Evolutionary conservation across 53 echinoderm and acorn worm genomes (phyloP).

Genomic region (Arbacia lixula): DNA sequence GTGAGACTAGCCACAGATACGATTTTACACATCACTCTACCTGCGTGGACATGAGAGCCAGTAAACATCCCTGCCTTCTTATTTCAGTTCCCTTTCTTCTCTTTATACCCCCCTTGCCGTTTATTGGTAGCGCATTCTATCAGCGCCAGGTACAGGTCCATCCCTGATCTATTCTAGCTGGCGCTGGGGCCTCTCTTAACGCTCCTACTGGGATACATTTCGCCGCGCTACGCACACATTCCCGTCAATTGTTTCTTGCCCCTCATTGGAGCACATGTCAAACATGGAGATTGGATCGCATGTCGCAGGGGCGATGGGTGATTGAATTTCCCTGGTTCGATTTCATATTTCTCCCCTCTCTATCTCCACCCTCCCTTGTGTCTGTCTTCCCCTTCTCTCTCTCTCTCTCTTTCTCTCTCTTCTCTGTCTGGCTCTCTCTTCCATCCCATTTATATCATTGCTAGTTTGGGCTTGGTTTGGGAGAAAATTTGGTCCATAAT

Average conservation of each 20-base stretch:
- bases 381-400: conserved; percentile 28
- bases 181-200: no score
- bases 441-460: conserved; percentile 24
- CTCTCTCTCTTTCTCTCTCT: conserved; percentile 13
- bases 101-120: no score
- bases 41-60: no score
- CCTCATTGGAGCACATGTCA: conserved; percentile 36
- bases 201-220: conserved; percentile 9
- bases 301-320: not conserved
- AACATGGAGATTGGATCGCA: conserved; percentile 36
- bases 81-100: no score
- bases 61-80: no score
- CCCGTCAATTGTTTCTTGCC: conserved; percentile 30
- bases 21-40: no score
- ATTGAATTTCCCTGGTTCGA: conserved; percentile 47
- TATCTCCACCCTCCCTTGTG: not conserved
- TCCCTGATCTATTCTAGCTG: no score
- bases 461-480: conserved; percentile 11
- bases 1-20: no score
- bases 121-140: no score
- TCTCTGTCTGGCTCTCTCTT: not conserved
- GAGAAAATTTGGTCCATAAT: conserved; percentile 39
- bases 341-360: conserved; percentile 43
- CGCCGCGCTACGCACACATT: conserved; percentile 12
- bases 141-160: no score